phyloP scores from a whole-genome alignment of 2,888 invertebrate genomes.

The Drosophila histrio region DNA sequence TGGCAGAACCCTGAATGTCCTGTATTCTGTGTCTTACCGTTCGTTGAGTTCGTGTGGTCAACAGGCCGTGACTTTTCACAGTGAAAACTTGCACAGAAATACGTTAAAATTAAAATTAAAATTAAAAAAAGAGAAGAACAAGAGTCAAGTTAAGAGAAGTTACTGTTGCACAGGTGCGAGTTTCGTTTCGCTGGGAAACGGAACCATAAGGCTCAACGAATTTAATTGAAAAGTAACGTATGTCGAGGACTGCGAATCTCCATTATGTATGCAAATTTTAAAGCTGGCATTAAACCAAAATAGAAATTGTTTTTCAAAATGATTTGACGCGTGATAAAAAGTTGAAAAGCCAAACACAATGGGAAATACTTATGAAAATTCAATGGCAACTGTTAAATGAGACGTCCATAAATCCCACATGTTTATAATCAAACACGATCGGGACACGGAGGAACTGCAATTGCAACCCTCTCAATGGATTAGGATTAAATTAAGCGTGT shows the following conservation, averaged over 20 bases:
- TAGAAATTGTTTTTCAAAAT: constrained; percentile 12
- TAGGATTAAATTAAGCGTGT: constrained; percentile 83
- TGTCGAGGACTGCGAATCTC: background rate
- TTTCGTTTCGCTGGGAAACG: constrained; percentile 28
- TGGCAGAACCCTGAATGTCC: constrained; percentile 30
- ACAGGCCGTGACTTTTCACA: constrained; percentile 52
- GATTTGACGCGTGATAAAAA: constrained; percentile 64
- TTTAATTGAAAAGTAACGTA: constrained; percentile 49
- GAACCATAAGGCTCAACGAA: background rate
- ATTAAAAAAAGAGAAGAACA: background rate
- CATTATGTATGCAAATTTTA: constrained; percentile 58
- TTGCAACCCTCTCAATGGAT: constrained; percentile 63
- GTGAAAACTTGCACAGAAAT: constrained; percentile 52
- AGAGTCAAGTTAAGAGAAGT: constrained; percentile 2
- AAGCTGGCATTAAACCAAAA: constrained; percentile 56
- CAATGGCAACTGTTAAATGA: constrained; percentile 63
- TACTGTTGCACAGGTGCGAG: background rate
- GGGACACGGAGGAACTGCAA: background rate
- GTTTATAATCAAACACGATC: constrained; percentile 77
- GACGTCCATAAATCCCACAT: constrained; percentile 79
- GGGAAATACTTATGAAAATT: background rate
- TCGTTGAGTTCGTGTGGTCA: constrained; percentile 44
- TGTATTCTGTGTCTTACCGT: constrained; percentile 24
- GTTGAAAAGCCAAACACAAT: constrained; percentile 42
- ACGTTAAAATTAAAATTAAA: constrained; percentile 56